Evolutionary conservation across 2,797 vertebrate genomes (phyloP), one percentile per base, ranked within the genome.

Genomic region (Pseudopleuronectes americanus): DNA sequence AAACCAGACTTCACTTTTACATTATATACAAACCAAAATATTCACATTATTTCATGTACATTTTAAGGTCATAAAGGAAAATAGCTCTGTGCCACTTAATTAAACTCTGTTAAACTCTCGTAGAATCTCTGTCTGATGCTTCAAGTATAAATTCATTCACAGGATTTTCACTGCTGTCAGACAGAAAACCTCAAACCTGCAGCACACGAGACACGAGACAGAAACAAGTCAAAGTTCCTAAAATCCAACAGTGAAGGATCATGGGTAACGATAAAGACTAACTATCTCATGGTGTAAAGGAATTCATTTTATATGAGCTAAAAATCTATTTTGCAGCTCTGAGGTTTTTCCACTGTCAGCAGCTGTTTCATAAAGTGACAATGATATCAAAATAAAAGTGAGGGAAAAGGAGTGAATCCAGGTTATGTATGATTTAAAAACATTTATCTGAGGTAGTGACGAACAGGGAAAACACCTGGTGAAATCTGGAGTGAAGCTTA

Each of bases 61-160:
- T 78, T 73, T 76, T 66, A 89, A 72, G 71, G 74, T 83, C 81
- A 81, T 71, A 58, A 74, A 73, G 57, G 28, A 68, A 64, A 74
- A 85, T 73, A 43, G 83, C 81, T 71, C 73, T 76, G 75, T 70
- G 63, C 56, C 52, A 49, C 53, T 68, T 71, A 56, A 76, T 68
- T 71, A 56, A 76, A 78, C 57, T 72, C 57, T 58, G 66, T 71
- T 77, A 84, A 81, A 57, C 74, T 77, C 71, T 73, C 2, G 3
- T 31, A 47, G 65, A 74, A 68, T 69, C 54, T 68, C 64, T 62
- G 3, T 72, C 54, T 10, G 24, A 64, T 74, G 41, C 73, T 87
- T 84, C 79, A 85, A 84, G 82, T 87, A 84, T 71, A 76, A 69
- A 60, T 85, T 85, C 13, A 67, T 76, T 81, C 64, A 68, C 63